Percentiles rank a stretch among this genome's conserved stretches.
phyloP scores from a whole-genome alignment of 2,797 vertebrate species.

The Phataginus tricuspis region DNA sequence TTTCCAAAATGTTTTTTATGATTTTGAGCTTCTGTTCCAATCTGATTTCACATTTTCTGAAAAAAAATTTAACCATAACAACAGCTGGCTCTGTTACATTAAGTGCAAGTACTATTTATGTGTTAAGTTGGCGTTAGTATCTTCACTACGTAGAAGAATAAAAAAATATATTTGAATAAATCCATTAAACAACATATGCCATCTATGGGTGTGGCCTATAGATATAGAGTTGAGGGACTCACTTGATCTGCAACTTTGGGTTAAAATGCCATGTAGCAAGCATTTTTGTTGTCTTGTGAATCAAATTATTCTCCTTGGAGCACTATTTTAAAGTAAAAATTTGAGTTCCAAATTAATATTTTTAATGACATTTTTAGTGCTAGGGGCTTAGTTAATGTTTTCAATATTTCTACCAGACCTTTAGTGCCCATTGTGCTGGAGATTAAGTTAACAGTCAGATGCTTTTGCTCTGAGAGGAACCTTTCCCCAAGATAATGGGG shows the following conservation, averaged over 20 bases:
- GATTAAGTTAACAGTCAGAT: neutral
- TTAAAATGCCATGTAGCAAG: neutral
- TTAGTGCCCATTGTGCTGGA: neutral
- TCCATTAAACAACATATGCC: neutral
- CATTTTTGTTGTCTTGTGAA: neutral
- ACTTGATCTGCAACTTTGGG: neutral
- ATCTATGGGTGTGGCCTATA: fast-evolving
- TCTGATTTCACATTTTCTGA: conserved; percentile 44
- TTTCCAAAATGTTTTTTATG: conserved; percentile 38
- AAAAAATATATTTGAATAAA: neutral
- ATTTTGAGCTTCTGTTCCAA: conserved; percentile 60
- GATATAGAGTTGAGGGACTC: neutral
- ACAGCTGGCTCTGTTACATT: neutral
- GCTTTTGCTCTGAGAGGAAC: neutral
- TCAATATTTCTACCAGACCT: neutral
- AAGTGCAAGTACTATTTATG: neutral
- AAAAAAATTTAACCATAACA: conserved; percentile 58
- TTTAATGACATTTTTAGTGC: neutral
- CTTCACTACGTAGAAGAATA: neutral
- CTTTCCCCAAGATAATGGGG: neutral
- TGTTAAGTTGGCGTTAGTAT: conserved; percentile 22
- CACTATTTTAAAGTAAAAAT: neutral
- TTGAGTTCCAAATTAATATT: conserved; percentile 12
- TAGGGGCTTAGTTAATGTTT: conserved; percentile 11
- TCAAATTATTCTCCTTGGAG: conserved; percentile 16